phyloP scores from a whole-genome alignment of 2,797 vertebrate species.

The Scleropages formosus region DNA sequence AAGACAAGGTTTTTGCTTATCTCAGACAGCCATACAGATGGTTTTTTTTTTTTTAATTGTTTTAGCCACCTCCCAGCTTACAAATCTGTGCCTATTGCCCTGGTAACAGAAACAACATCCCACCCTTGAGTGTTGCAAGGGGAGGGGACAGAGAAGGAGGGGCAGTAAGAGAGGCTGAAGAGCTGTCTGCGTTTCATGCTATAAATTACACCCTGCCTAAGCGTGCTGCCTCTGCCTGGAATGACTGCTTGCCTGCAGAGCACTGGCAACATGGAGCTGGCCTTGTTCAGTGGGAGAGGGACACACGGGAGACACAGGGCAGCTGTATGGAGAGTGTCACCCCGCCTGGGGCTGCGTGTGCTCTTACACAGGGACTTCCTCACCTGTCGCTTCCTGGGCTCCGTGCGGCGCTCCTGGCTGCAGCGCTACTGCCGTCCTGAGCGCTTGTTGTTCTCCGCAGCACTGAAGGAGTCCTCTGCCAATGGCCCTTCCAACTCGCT shows the following conservation, averaged over 20 bases:
- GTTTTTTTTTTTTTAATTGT: not conserved
- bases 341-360: constrained; percentile 45
- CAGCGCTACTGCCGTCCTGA: constrained; percentile 52
- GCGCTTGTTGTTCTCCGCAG: constrained; percentile 62
- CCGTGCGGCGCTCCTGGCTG: constrained; percentile 61
- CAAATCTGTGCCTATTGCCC: constrained; percentile 31
- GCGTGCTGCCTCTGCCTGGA: no score
- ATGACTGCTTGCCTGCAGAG: not conserved
- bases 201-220: constrained; percentile 40
- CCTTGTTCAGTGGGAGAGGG: constrained; percentile 30
- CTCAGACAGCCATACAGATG: constrained; percentile 6
- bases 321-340: constrained; percentile 45
- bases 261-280: constrained; percentile 47
- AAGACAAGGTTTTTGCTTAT: not conserved
- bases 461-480: constrained; percentile 65
- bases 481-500: constrained; percentile 74
- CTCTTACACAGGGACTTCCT: constrained; percentile 75
- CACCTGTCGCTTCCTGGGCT: constrained; percentile 71
- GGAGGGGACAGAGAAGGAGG: not conserved
- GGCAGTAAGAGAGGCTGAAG: constrained; percentile 33
- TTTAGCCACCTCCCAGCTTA: not conserved
- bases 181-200: constrained; percentile 25
- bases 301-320: not conserved
- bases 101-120: not conserved
- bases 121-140: not conserved